Evolutionary conservation across 2,113 vertebrate genomes (phyloP).

Genomic region (Syngnathoides biaculeatus): DNA sequence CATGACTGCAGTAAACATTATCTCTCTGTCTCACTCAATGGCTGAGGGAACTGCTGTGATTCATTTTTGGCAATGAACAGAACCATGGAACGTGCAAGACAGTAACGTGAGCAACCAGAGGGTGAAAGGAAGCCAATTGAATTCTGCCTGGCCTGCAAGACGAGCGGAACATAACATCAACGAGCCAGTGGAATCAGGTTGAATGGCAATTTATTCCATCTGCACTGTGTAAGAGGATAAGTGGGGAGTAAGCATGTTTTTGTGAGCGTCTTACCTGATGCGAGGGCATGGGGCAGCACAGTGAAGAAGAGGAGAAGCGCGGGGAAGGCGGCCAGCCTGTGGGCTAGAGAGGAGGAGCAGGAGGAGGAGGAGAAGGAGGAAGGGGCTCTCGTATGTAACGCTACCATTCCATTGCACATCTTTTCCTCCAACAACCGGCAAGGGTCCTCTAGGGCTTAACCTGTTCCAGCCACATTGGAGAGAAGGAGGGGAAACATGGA

Average conservation of each 20-base stretch:
- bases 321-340: slow-evolving; percentile 64
- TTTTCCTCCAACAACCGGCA: slow-evolving; percentile 66
- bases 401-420: slow-evolving; percentile 78
- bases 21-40: slow-evolving; percentile 37
- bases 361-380: slow-evolving; percentile 44
- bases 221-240: slow-evolving; percentile 5
- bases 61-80: slow-evolving; percentile 47
- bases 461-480: slow-evolving; percentile 48
- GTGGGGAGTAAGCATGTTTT: not conserved
- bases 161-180: slow-evolving; percentile 29
- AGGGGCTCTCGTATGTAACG: slow-evolving; percentile 65
- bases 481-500: slow-evolving; percentile 30
- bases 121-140: slow-evolving; percentile 49
- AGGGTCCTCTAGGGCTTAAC: slow-evolving; percentile 69
- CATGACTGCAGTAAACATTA: slow-evolving; percentile 41
- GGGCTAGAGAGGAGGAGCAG: slow-evolving; percentile 50
- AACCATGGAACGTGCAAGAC: slow-evolving; percentile 31
- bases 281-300: slow-evolving; percentile 65
- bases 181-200: slow-evolving; percentile 26
- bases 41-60: slow-evolving; percentile 26
- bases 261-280: slow-evolving; percentile 66
- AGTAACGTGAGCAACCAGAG: slow-evolving; percentile 40
- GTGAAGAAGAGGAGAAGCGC: slow-evolving; percentile 65
- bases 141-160: slow-evolving; percentile 43
- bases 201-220: slow-evolving; percentile 24